Conservation (phyloP, 1,140 invertebrate species). For the Periplaneta americana region DNA sequence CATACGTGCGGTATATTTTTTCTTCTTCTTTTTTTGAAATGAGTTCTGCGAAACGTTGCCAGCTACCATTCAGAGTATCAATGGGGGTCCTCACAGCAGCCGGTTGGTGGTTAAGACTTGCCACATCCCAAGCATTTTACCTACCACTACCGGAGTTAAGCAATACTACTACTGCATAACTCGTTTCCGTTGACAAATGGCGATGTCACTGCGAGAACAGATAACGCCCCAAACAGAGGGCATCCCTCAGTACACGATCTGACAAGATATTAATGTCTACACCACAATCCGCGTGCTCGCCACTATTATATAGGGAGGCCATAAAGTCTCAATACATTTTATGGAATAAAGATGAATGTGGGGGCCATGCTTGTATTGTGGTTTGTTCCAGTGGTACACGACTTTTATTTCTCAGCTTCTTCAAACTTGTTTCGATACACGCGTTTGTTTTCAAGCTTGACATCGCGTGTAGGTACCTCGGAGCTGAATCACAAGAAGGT, state of each 20-base stretch:
- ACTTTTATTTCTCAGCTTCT: background rate
- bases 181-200: background rate
- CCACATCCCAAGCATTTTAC: no score
- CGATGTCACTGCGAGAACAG: background rate
- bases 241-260: background rate
- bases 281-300: no score
- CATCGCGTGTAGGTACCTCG: no score
- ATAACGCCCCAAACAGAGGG: background rate
- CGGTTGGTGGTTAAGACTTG: background rate
- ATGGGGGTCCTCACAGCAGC: background rate
- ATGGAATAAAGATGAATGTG: background rate
- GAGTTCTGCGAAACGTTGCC: background rate
- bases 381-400: background rate
- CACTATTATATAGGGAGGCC: background rate
- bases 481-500: no score
- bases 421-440: background rate
- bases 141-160: background rate
- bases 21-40: no score
- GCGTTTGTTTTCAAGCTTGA: background rate
- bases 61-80: background rate
- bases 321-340: background rate
- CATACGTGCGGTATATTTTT: background rate
- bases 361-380: background rate
- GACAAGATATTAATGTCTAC: background rate
- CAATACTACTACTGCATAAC: background rate